These are phyloP conservation scores for Chloroceryle aenea DNA, from an alignment of 2,113 vertebrate species.

Conservation along the genomic window DNA sequence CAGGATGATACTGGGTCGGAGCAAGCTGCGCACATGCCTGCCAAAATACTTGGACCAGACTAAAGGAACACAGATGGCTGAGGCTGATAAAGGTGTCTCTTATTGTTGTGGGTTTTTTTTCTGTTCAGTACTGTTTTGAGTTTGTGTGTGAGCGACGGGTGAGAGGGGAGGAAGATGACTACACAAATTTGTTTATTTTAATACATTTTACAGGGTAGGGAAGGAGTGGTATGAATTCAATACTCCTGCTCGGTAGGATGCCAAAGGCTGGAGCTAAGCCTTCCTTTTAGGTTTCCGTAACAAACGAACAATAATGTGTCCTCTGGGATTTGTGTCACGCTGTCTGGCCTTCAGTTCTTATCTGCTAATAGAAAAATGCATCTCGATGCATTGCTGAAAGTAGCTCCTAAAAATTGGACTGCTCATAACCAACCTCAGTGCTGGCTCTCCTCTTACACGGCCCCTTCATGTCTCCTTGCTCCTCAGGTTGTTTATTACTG, in stretches of 20 bases:
- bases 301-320: slow-evolving; percentile 31
- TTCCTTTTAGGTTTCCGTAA: slow-evolving; percentile 24
- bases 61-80: slow-evolving; percentile 78
- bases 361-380: slow-evolving; percentile 19
- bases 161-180: not conserved
- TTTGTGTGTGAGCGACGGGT: not conserved
- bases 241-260: not conserved
- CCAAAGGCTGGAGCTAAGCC: slow-evolving; percentile 20
- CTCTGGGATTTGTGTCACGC: not conserved
- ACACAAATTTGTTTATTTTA: slow-evolving; percentile 35
- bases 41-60: slow-evolving; percentile 65
- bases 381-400: not conserved
- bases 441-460: rapidly evolving
- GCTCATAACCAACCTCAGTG: not conserved
- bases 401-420: not conserved
- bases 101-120: slow-evolving; percentile 4
- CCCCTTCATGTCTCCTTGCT: rapidly evolving
- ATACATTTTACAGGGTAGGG: not conserved
- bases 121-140: slow-evolving; percentile 5
- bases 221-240: slow-evolving; percentile 7
- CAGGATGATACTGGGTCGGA: slow-evolving; percentile 52
- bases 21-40: slow-evolving; percentile 10
- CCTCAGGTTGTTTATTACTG: rapidly evolving
- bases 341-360: slow-evolving; percentile 11
- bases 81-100: slow-evolving; percentile 76